Base-by-base conservation (phyloP, 2,888 invertebrate species). In the Pediacus dermestoides region DNA sequence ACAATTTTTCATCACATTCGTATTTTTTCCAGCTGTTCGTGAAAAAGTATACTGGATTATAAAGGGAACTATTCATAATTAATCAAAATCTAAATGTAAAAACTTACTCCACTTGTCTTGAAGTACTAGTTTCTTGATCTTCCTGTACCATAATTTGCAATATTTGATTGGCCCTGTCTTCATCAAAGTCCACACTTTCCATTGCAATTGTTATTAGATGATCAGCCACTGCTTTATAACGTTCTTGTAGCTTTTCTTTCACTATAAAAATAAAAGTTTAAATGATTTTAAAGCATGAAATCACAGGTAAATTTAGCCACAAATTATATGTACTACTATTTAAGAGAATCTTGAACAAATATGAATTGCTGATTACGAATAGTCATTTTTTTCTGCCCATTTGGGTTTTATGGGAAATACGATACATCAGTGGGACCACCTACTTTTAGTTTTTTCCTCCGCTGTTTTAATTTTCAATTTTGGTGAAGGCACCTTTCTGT, bases 121-220 rank as follows among this genome's bases (percentile, higher is more conserved):
- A 12, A 37, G 44, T 9, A n/a, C 10, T 23, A 21, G 33, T 13
- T 57, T 57, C 2, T 4, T 53, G 57, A 55, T 87, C 85, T 55
- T 87, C 87, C 44, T 80, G 73, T 4, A 78, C 70, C 64, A 84
- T 85, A 16, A 83, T 82, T 51, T 79, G 74, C 34, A 93, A 71
- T 48, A 93, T 87, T 64, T 87, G 85, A 49, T 79, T 81, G 0
- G 91, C 88, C 36, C 85, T 76, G 35, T 83, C 82, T 63, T 89
- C 88, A 48, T 90, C 84, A 67, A 82, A 93, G 59, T 86, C 82
- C 0, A 89, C 89, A 59, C 90, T 89, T 58, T 94, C 92, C 46
- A 93, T 70, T 0, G 93, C 94, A 66, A 93, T 82, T 1, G 80
- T 71, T 33, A 93, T 80, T 7, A 94, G 82, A 44, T 86, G 79